Base-by-base conservation (phyloP, 2,797 vertebrate genomes). In the Malacoraja senta region DNA sequence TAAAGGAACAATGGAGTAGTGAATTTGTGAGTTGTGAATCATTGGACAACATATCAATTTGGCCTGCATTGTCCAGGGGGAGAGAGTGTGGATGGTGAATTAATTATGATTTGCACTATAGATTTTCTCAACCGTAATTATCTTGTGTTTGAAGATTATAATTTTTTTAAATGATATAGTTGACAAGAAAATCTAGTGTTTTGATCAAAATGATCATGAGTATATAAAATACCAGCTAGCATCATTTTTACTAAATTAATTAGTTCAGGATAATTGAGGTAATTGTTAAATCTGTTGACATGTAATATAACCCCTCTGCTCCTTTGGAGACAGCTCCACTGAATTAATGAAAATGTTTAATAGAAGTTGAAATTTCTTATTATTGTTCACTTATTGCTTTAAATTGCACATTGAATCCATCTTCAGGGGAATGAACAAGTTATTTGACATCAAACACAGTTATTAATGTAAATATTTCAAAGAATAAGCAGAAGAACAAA, bases 381-480 rank as follows among this genome's bases (percentile, higher is more conserved):
- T 88, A 68, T 88, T 65, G n/a, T 19, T 21, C 29, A 8, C 10
- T 17, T 35, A 68, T 35, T 88, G 61, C 15, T 88, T 88, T 68
- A 88, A 68, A 88, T 88, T 88, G 61, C 61, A 68, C 8, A 17
- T 68, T 68, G 19, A 8, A 12, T 35, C 84, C 61, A 88, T 68
- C 84, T 88, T 68, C 63, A 88, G 84, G 63, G 53, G n/a, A 68
- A 88, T n/a, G n/a, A 88, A 88, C 17, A 35, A 88, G 8, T 88
- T 88, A 21, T 35, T 68, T 68, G 24, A 32, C n/a, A 68, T 88
- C 84, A 88, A 83, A 35, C 63, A n/a, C 84, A 88, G n/a, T 88
- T 88, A 88, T 88, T 88, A 68, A 68, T 68, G 61, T 68, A 35
- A 88, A 88, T 88, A 88, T 88, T 88, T 19, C 15, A 32, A 68